Evolutionary conservation across 2,797 vertebrate species (phyloP), one percentile per base, ranked within the genome.

Genomic region (Anabas testudineus): DNA sequence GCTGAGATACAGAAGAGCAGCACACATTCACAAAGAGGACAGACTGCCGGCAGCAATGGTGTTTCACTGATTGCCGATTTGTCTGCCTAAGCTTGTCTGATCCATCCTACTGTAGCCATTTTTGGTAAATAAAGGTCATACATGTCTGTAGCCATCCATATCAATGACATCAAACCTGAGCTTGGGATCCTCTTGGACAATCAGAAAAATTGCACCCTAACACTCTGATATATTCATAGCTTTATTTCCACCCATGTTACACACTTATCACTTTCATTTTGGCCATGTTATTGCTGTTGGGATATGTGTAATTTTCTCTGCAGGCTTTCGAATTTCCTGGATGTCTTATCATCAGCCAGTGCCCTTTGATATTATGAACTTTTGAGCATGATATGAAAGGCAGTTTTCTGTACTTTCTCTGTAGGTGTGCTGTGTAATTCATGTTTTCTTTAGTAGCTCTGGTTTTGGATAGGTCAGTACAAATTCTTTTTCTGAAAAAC

Each of bases 191-290:
- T 74, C 45, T 83, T 60, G 56, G 76, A 88, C 88, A 90, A 88
- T 89, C 81, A 82, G 72, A 75, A 72, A 76, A 80, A 90, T 83
- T 69, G 80, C 74, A 73, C 61, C 65, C 63, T 67, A 81, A 82
- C 71, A 55, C 74, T 16, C 49, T 79, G 83, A 90, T 88, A 80
- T 90, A 91, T 92, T 91, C 90, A 91, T 90, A 86, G 90, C 76
- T 84, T 83, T 82, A 83, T 82, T 87, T 82, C 68, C 73, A 83
- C 75, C 75, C 61, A 76, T 72, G 82, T 86, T 85, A 59, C 89
- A 88, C 86, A 88, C 82, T 82, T 89, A 91, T 88, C 88, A 89
- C 84, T 88, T 90, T 91, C 89, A 89, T 90, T 91, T 88, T 86
- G 83, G 74, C 76, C 62, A 57, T 78, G 81, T 89, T 91, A 90